Base-by-base conservation (phyloP, 2,113 vertebrate species). In the Macroglossus sobrinus region DNA sequence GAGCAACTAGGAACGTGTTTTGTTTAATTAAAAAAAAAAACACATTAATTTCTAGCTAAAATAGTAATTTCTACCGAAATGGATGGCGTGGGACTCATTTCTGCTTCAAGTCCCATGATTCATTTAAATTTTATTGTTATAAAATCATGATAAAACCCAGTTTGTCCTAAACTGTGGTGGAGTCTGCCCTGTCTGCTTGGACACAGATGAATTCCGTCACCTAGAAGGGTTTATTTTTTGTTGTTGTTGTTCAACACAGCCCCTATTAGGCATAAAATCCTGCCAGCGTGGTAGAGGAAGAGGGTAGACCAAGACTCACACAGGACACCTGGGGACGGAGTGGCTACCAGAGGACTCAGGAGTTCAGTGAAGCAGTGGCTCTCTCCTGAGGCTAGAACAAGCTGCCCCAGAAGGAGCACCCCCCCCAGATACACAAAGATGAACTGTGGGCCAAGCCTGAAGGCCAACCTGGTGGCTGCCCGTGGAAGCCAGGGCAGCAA, bases 391-490 rank as follows among this genome's bases (percentile, higher is more conserved):
- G 12, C 63, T 64, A 15, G 59, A 79, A 69, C 35, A n/a, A 59
- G 38, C 45, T 69, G 33, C 74, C 47, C 43, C 61, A 50, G 69
- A 96, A 45, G 13, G 24, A 81, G 59, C 28, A 47, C 71, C 75
- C 13, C 71, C 75, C 13, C 40, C 78, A 26, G 55, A 26, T 14
- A 82, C 43, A 95, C 85, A 97, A 89, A 96, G 57, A 81, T 38
- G 38, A 30, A 69, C 93, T 93, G 57, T 82, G 72, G 38, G 45
- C 61, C 38, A 15, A 5, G 61, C 26, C 12, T 1, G 38, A 53
- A 40, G 61, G 64, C 22, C 50, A 45, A 26, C 72, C 96, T 94
- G 95, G 74, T 94, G 93, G 93, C 84, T 79, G 88, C 81, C 85
- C 3, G 35, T 0, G 4, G 85, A 97, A 92, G 43, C 68, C 72